Evolutionary conservation across 2,888 invertebrate species (phyloP), one percentile per base, ranked within the genome.

Genomic region (Melipona beecheii): DNA sequence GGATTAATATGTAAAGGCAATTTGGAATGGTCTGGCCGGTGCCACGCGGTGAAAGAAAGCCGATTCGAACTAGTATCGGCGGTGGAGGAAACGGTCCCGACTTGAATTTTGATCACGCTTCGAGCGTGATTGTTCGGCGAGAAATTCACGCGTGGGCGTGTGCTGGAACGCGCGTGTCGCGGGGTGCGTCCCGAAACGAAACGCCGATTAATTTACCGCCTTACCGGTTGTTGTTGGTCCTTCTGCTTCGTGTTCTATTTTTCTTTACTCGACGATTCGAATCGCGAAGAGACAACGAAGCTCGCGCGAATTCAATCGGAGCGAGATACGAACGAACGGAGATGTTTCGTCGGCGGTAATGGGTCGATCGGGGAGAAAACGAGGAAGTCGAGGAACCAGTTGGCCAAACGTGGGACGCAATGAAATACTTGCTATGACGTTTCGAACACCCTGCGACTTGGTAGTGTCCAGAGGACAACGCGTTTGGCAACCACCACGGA

Each of bases 381-480:
- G 64, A 74, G 78, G 66, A 76, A 79, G 72, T 54, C 13, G 60
- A 56, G 27, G 9, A 74, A 68, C 77, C 78, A 73, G 73, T 78
- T 60, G 69, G 56, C 19, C 31, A 74, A 60, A 78, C 54, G 68
- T 66, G 71, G 73, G 74, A 64, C 49, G 82, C 68, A 66, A 84
- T 87, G 81, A 87, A 87, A 81, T 81, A 79, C 65, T 58, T 81
- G 64, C 68, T 36, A 68, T 76, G 76, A 64, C 58, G 49, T 43
- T 75, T 60, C 49, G 56, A 43, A 66, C 86, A 60, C 62, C 66
- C 31, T 60, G 66, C 52, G 65, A 72, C 60, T 9, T 43, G 43
- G 43, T 43, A 9, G 43, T 5, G 56, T 71, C 13, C 24, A n/a
- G 24, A 17, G 68, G 68, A 27, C 27, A 60, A 72, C 50, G 75